phyloP scores from a whole-genome alignment of 1,140 invertebrate species.

The Cyphomyrmex costatus region DNA sequence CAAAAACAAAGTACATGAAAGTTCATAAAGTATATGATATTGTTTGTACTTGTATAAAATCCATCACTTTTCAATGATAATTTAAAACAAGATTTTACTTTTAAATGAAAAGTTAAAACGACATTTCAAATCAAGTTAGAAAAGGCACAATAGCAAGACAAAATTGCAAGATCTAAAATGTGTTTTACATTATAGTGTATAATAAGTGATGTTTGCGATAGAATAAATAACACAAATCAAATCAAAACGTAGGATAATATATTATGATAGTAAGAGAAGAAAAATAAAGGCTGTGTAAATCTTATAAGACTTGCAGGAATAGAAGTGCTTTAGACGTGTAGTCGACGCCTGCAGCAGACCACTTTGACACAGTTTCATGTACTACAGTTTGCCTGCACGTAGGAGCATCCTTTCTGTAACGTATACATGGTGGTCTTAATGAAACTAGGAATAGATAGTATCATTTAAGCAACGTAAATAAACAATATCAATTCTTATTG shows the following conservation, averaged over 20 bases:
- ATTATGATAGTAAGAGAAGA: slow-evolving; percentile 24
- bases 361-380: slow-evolving; percentile 14
- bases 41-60: neutral
- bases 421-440: neutral
- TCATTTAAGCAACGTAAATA: too few relatives aligned
- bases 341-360: slow-evolving; percentile 40
- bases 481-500: too few relatives aligned
- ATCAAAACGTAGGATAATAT: slow-evolving; percentile 2
- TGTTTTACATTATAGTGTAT: neutral
- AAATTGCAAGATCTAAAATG: too few relatives aligned
- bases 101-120: neutral
- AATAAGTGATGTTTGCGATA: neutral
- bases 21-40: neutral
- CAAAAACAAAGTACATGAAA: neutral
- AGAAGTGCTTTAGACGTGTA: neutral
- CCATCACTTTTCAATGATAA: neutral
- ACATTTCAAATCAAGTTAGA: neutral
- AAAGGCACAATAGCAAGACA: neutral
- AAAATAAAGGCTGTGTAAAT: slow-evolving; percentile 44
- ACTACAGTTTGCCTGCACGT: slow-evolving; percentile 29
- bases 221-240: slow-evolving; percentile 30
- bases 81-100: neutral
- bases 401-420: neutral
- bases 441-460: neutral
- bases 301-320: slow-evolving; percentile 1